Evolutionary conservation across 53 echinoderm and acorn worm genomes (phyloP).

Genomic region (Temnopleurus reevesii): DNA sequence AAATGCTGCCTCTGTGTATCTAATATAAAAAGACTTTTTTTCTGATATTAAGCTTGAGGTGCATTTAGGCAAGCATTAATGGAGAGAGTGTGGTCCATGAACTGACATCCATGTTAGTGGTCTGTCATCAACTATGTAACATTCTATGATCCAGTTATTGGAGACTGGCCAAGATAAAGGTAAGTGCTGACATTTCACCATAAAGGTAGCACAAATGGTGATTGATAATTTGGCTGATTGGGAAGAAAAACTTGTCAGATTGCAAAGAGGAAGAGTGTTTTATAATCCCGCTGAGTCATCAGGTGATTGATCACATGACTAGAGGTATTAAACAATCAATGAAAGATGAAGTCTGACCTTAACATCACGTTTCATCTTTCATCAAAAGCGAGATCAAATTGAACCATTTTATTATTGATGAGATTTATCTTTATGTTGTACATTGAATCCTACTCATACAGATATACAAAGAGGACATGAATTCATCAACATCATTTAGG

Average conservation of each 20-base stretch:
- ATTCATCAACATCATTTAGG: slow-evolving; percentile 17
- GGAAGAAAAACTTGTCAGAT: slow-evolving; percentile 13
- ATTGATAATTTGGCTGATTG: slow-evolving; percentile 55
- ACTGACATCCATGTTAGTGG: not conserved
- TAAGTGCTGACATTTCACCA: not conserved
- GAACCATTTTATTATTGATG: not conserved
- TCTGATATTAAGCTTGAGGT: not conserved
- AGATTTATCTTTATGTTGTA: no score
- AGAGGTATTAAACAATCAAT: not conserved
- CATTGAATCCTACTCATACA: not conserved
- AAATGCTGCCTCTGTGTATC: not conserved
- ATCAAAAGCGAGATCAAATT: slow-evolving; percentile 20
- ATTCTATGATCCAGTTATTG: not conserved
- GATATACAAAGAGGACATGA: not conserved
- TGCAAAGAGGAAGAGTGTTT: slow-evolving; percentile 32
- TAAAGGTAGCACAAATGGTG: slow-evolving; percentile 23
- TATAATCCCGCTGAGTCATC: not conserved
- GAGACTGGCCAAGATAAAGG: not conserved
- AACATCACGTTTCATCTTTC: not conserved
- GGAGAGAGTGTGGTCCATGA: not conserved
- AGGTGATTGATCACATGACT: not conserved
- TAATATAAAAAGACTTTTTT: not conserved
- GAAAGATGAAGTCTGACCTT: not conserved
- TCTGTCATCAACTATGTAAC: not conserved
- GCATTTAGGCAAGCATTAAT: not conserved